These are phyloP conservation scores for Urocitellus parryii DNA, from an alignment of 2,113 vertebrate species.

Conservation along the genomic window DNA sequence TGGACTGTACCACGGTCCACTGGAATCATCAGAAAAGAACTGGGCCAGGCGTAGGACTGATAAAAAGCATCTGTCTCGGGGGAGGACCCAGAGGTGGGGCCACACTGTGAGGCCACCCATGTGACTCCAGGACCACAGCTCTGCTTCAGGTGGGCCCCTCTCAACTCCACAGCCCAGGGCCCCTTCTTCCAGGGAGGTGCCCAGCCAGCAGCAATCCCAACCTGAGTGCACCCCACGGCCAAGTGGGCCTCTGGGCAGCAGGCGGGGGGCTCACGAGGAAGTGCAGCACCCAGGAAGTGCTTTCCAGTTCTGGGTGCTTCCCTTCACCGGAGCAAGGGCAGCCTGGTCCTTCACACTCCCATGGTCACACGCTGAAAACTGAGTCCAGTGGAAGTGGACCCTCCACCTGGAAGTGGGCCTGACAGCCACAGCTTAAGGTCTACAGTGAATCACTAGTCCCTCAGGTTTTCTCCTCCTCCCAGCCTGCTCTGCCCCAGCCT, in stretches of 20 bases:
- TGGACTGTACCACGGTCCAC: background rate
- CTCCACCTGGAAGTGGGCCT: background rate
- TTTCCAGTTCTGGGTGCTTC: background rate
- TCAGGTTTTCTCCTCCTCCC: background rate
- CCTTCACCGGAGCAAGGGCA: background rate
- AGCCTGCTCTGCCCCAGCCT: no score
- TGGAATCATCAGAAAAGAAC: background rate
- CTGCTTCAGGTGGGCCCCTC: no score
- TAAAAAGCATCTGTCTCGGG: no score
- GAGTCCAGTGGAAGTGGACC: background rate
- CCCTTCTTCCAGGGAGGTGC: rapidly evolving
- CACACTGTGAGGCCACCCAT: no score
- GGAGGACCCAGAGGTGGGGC: no score
- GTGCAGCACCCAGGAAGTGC: background rate
- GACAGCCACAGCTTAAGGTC: background rate
- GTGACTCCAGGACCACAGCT: background rate
- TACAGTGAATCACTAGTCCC: background rate
- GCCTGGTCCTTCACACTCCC: background rate
- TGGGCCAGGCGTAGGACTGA: background rate
- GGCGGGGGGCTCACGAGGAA: background rate
- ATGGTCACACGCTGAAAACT: background rate
- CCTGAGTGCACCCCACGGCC: no score
- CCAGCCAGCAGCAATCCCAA: background rate
- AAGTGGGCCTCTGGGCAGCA: background rate
- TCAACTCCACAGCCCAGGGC: background rate